phyloP scores from a whole-genome alignment of 2,888 invertebrate genomes.

The Oligia strigilis region DNA sequence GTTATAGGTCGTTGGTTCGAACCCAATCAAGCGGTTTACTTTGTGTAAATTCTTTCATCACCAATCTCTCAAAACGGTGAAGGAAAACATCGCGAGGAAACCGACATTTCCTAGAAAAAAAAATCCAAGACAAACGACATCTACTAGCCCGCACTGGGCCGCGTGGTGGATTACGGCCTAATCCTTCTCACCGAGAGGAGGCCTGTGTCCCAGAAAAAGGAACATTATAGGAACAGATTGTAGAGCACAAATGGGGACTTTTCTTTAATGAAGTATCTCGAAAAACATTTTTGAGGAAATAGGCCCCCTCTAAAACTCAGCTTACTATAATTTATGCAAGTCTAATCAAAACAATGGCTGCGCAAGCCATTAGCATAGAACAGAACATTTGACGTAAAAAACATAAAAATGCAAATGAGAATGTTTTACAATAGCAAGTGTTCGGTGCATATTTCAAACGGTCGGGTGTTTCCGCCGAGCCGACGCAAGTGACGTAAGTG shows the following conservation, averaged over 20 bases:
- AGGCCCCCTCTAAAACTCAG: not conserved
- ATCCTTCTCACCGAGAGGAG: no score
- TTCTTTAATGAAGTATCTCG: not conserved
- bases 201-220: no score
- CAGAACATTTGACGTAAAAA: constrained; percentile 4
- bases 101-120: no score
- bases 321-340: not conserved
- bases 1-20: no score
- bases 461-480: constrained; percentile 47
- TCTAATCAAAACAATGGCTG: constrained; percentile 11
- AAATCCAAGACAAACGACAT: no score
- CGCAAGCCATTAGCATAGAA: constrained; percentile 39
- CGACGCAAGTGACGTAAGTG: constrained; percentile 42
- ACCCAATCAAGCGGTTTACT: no score
- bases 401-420: constrained; percentile 45
- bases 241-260: not conserved
- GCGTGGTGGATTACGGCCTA: no score
- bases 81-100: no score
- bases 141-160: no score
- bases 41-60: no score
- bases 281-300: not conserved
- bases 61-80: no score
- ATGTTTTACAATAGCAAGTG: constrained; percentile 9
- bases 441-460: constrained; percentile 19
- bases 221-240: no score